Conservation (phyloP, 2,797 vertebrate genomes). For the Schizopygopsis malacanthus region DNA sequence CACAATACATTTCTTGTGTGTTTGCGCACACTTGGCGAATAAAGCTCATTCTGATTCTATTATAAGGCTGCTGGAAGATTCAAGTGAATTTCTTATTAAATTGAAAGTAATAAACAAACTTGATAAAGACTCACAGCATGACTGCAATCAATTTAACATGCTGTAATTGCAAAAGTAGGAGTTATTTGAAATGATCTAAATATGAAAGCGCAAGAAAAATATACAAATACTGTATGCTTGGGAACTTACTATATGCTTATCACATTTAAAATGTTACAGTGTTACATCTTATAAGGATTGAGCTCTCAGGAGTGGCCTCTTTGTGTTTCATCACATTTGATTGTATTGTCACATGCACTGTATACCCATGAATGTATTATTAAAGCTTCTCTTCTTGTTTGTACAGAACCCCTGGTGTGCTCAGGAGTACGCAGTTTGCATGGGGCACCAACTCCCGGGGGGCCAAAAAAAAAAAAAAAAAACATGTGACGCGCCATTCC, state of each 20-base stretch:
- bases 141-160: background rate
- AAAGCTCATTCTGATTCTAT: too few species aligned
- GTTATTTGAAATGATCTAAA: background rate
- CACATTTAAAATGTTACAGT: background rate
- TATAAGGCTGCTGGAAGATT: background rate
- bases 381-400: background rate
- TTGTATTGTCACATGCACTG: slow-evolving; percentile 5
- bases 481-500: too few species aligned
- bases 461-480: too few species aligned
- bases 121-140: background rate
- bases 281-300: background rate
- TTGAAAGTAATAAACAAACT: background rate
- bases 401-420: background rate
- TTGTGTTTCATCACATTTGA: background rate
- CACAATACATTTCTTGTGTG: too few species aligned
- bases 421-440: too few species aligned
- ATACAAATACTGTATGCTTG: background rate
- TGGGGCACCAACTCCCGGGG: too few species aligned
- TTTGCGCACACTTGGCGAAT: too few species aligned
- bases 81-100: background rate
- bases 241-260: background rate
- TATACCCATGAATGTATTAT: background rate
- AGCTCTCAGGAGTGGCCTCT: background rate
- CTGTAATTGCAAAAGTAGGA: background rate
- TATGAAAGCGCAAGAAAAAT: background rate